Conservation (phyloP, 2,113 vertebrate genomes). For the Arizona elegans region DNA sequence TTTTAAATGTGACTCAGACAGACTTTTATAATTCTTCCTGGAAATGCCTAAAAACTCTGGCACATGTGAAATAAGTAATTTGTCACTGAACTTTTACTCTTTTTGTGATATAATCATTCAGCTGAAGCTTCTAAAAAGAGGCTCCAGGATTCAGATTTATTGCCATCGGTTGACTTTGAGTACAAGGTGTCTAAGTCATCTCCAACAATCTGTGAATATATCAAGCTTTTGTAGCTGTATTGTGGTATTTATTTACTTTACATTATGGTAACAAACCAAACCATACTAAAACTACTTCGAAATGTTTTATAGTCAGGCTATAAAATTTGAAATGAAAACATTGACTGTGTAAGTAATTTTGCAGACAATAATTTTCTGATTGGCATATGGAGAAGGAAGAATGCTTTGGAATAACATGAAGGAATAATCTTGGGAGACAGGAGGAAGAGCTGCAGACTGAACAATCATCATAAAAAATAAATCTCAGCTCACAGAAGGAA, state of each 20-base stretch:
- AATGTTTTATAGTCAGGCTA: neutral
- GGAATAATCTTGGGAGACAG: neutral
- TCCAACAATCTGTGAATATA: neutral
- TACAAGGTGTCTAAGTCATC: neutral
- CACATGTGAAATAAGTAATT: neutral
- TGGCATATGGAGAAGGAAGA: neutral
- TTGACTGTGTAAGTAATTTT: neutral
- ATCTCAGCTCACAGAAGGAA: neutral
- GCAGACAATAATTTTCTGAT: neutral
- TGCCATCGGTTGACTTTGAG: neutral
- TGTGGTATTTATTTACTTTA: neutral
- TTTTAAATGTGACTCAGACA: neutral
- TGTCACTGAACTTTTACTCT: neutral
- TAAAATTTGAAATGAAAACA: neutral
- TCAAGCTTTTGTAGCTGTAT: neutral
- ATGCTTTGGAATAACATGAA: neutral
- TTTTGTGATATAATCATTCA: neutral
- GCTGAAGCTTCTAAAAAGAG: neutral
- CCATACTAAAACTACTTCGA: neutral
- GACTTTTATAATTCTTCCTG: neutral
- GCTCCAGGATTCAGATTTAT: neutral
- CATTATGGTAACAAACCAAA: neutral
- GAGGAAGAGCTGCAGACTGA: neutral
- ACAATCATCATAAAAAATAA: neutral
- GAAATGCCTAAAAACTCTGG: neutral